Conservation (phyloP, 2,888 invertebrate genomes). For the Spilarctia lutea region DNA sequence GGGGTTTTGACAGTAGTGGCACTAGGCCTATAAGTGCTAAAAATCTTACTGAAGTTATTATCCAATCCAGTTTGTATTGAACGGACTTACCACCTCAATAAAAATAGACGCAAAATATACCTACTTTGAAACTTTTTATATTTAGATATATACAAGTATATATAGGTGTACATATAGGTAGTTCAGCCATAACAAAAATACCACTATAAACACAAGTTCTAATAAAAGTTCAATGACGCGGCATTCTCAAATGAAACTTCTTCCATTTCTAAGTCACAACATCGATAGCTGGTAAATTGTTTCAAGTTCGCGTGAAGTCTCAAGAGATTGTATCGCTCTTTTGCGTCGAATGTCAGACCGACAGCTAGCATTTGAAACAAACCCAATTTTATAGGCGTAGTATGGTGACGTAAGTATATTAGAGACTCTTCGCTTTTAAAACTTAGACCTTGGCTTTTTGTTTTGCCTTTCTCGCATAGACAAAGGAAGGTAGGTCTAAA, state of each 20-base stretch:
- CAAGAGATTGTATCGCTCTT: conserved; percentile 3
- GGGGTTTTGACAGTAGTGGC: no score
- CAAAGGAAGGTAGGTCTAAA: neutral
- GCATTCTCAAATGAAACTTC: conserved; percentile 10
- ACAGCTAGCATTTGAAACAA: conserved; percentile 20
- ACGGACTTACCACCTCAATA: neutral
- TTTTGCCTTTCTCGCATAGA: neutral
- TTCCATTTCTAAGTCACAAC: neutral
- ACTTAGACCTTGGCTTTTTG: neutral
- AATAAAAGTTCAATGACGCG: neutral
- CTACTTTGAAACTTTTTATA: no score
- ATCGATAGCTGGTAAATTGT: neutral
- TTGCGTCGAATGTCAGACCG: conserved; percentile 17
- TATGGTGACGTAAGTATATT: neutral
- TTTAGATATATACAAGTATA: neutral
- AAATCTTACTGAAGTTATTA: no score
- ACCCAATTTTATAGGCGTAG: conserved; percentile 12
- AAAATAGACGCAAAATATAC: neutral
- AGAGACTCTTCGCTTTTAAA: neutral
- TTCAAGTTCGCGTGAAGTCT: conserved; percentile 4
- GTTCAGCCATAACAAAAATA: neutral
- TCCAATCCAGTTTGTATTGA: no score
- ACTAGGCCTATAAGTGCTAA: no score
- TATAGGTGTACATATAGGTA: neutral
- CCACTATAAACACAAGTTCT: neutral